A percentile compares a stretch with the other conserved stretches of the same genome.
Conservation (phyloP, 2,113 vertebrate genomes). For the Edolisoma coerulescens region DNA sequence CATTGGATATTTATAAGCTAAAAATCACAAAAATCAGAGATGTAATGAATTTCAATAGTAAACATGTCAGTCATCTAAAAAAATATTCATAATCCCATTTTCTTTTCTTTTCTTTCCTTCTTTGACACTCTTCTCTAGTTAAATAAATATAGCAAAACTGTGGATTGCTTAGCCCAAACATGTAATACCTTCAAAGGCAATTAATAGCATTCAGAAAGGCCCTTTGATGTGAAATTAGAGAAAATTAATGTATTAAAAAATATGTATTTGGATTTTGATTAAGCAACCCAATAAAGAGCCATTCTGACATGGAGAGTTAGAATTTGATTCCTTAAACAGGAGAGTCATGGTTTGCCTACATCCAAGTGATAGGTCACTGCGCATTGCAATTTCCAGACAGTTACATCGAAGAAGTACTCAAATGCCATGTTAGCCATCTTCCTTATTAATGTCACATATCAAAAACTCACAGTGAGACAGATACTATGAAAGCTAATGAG, state of each 20-base stretch:
- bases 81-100: background rate
- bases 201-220: background rate
- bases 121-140: background rate
- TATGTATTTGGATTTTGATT: background rate
- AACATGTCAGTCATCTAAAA: background rate
- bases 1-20: background rate
- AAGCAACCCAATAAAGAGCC: background rate
- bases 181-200: constrained; percentile 38
- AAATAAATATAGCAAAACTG: background rate
- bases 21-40: background rate
- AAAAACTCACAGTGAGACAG: background rate
- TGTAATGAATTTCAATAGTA: background rate
- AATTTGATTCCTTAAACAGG: background rate
- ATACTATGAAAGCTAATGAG: background rate
- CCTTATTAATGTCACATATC: background rate
- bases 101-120: constrained; percentile 7
- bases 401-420: background rate
- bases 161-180: background rate
- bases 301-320: background rate
- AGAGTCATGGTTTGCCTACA: background rate
- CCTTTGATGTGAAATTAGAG: constrained; percentile 34
- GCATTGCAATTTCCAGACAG: background rate
- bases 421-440: background rate
- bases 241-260: background rate
- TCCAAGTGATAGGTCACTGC: background rate